Evolutionary conservation across 1,140 invertebrate genomes (phyloP), one percentile per base, ranked within the genome.

Genomic region (Arion vulgaris): DNA sequence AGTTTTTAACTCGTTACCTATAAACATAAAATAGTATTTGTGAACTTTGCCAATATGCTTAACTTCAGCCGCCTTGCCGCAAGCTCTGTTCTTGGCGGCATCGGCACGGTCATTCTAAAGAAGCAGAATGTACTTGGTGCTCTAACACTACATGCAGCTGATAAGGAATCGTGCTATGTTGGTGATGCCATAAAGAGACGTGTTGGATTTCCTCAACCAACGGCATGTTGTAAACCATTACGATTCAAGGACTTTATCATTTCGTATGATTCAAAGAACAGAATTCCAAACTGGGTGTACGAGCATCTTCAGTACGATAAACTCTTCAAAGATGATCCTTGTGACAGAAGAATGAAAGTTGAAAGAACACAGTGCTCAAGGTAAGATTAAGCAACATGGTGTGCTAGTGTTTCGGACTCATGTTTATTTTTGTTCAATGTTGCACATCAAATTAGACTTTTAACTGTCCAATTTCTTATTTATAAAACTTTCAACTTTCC

Each of bases 141-240:
- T 7, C 28, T 80, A 13, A 71, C 78, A 49, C 32, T 81, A 36
- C 68, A 81, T 73, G 80, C 80, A 13, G 41, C 41, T 39, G 80
- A 81, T 45, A 81, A 81, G 36, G 80, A 81, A 34, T 71, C 32
- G 11, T 73, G 53, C n/a, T 82, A 71, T 66, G 69, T 84, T 75
- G 83, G 74, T 81, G 68, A 81, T 81, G 81, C 84, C 73, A 38
- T 84, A 66, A 41, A 86, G 71, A 83, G 78, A 79, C 41, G 81
- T 66, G 74, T 77, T 76, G 41, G 80, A 36, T 68, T 82, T 53
- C 66, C 82, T 66, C 74, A 80, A 73, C 38, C 85, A 83, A 77
- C 69, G 85, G 23, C 87, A 85, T 85, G 84, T 73, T 72, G 80
- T 51, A 81, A 81, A 74, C 80, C 80, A 38, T 32, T 81, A 32